These are phyloP conservation scores for Fragum sueziense DNA, from an alignment of 2,888 invertebrate genomes.

Conservation along the genomic window DNA sequence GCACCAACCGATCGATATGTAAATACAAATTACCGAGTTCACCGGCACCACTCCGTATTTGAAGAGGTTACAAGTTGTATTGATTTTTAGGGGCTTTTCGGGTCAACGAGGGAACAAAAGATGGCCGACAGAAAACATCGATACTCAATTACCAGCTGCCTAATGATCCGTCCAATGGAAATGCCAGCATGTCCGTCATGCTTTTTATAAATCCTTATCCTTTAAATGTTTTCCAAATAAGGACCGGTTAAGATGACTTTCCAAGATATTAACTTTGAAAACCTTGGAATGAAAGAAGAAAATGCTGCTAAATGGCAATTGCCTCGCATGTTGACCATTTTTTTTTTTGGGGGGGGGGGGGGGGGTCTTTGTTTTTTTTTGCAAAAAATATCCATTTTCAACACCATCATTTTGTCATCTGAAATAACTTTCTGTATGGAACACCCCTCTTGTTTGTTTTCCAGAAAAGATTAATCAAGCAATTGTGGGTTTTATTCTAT, in stretches of 20 bases:
- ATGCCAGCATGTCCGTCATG: not conserved
- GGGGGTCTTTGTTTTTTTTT: not conserved
- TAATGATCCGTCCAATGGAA: conserved; percentile 6
- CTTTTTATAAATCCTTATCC: not conserved
- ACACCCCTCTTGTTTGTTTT: too few relatives aligned
- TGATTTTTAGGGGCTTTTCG: conserved; percentile 1
- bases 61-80: conserved; percentile 20
- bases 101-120: conserved; percentile 25
- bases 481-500: too few relatives aligned
- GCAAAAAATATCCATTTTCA: too few relatives aligned
- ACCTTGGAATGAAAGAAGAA: not conserved
- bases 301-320: too few relatives aligned
- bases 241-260: not conserved
- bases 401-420: too few relatives aligned
- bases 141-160: conserved; percentile 22
- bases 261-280: not conserved
- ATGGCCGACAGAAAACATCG: conserved; percentile 17
- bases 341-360: too few relatives aligned
- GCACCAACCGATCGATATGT: not conserved
- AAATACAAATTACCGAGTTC: not conserved
- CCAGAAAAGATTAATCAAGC: too few relatives aligned
- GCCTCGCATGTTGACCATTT: too few relatives aligned
- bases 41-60: not conserved
- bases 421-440: too few relatives aligned
- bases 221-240: not conserved